Evolutionary conservation across 2,113 vertebrate genomes (phyloP), one percentile per base, ranked within the genome.

Genomic region (Cricetomys ansorgei): DNA sequence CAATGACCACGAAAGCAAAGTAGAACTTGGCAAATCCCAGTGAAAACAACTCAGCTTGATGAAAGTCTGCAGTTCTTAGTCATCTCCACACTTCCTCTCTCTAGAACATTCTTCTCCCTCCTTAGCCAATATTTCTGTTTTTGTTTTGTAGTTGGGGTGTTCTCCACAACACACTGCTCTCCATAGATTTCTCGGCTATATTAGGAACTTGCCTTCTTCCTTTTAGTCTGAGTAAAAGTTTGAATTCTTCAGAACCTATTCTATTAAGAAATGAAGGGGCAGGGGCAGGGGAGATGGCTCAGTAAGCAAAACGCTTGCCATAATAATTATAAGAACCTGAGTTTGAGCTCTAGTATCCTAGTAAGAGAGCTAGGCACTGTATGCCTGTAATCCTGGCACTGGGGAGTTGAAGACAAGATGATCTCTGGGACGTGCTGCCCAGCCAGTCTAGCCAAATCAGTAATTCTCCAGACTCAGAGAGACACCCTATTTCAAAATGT

Each of bases 71-170:
- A 50, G 29, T 55, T 93, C 92, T 86, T 70, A 65, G 53, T 77
- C 80, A 79, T 93, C 64, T 17, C 15, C 37, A 88, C 40, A 73
- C 73, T 96, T 96, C 59, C 90, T 96, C 43, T 40, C 65, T 96
- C 92, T 92, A 79, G 94, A 91, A 95, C n/a, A 95, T 83, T 90
- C 89, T 89, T 89, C 55, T 89, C 95, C 89, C 48, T 16, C n/a
- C 55, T 80, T 62, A 84, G 87, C 62, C 79, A 87, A 84, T 15
- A 40, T 94, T 80, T 53, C 70, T 65, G 87, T 53, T 95, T 95
- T 73, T 87, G 83, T 87, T 89, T 92, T 96, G 95, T 90, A 92
- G 90, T 94, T 96, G 88, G 59, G 43, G 5, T 81, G 37, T 89
- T 69, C 90, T 79, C 19, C 37, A 64, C 43, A 91, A 73, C 65